phyloP scores from a whole-genome alignment of 2,888 invertebrate species.

The Noctua comes region DNA sequence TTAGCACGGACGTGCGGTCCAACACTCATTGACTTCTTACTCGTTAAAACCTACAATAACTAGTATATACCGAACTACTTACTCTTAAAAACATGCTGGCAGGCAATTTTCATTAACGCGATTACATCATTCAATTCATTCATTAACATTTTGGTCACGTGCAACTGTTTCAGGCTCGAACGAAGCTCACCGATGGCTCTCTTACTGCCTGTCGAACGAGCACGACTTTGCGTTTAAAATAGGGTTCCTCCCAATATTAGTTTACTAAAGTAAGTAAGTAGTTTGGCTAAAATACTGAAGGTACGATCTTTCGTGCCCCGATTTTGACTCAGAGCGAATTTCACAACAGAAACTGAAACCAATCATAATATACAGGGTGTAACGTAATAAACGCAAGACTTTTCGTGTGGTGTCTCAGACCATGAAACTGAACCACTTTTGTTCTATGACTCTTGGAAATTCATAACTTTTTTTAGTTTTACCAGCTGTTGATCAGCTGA shows the following conservation, averaged over 20 bases:
- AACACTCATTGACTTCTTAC: neutral
- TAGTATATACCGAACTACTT: neutral
- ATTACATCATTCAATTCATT: constrained; percentile 25
- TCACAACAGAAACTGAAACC: neutral
- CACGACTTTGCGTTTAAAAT: constrained; percentile 19
- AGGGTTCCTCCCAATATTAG: no score
- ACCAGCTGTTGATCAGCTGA: no score
- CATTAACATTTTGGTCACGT: constrained; percentile 38
- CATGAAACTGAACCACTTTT: no score
- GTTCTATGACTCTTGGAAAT: no score
- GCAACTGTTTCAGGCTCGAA: constrained; percentile 21
- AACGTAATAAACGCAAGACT: no score
- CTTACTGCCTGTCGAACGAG: constrained; percentile 25
- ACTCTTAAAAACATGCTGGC: neutral
- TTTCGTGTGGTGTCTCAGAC: no score
- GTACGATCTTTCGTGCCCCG: neutral
- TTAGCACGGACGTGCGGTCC: neutral
- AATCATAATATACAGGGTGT: neutral
- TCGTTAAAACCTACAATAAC: neutral
- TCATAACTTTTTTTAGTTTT: no score
- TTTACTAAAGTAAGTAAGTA: constrained; percentile 13
- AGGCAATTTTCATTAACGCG: constrained; percentile 28
- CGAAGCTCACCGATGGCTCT: constrained; percentile 10
- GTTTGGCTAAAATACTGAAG: neutral
- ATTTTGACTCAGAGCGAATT: neutral